Evolutionary conservation across 2,797 vertebrate species (phyloP).

Genomic region (Notolepis coatsorum): DNA sequence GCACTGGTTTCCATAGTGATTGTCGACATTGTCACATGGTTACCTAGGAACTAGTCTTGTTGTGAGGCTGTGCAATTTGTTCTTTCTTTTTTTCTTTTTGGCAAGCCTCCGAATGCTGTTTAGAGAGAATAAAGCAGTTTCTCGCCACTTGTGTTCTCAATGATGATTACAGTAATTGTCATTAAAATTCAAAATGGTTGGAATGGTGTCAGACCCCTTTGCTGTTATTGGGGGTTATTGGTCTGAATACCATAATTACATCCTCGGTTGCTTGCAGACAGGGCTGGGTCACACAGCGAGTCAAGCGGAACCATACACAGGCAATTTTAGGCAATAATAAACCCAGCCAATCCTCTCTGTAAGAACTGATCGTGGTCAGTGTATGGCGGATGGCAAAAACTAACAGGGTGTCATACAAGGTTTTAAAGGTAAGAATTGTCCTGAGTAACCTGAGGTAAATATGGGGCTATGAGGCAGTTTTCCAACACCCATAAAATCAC

Average conservation of each 20-base stretch:
- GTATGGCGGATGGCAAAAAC: constrained; percentile 9
- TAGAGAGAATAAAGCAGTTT: constrained; percentile 29
- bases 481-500: constrained; percentile 38
- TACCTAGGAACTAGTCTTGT: constrained; percentile 73
- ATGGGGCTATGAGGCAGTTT: constrained; percentile 31
- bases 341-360: not conserved
- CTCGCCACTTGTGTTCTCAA: constrained; percentile 24
- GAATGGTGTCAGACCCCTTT: not conserved
- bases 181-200: constrained; percentile 12
- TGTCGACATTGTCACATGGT: constrained; percentile 74
- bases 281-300: constrained; percentile 30
- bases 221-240: not conserved
- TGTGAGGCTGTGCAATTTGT: constrained; percentile 56
- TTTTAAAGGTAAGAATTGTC: constrained; percentile 27
- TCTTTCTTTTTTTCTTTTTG: constrained; percentile 68
- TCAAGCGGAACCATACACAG: constrained; percentile 34
- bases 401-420: constrained; percentile 10
- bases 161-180: not conserved
- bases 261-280: not conserved
- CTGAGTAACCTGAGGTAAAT: constrained; percentile 29
- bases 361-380: constrained; percentile 9
- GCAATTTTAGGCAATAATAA: too few species aligned
- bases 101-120: constrained; percentile 39
- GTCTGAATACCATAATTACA: constrained; percentile 9
- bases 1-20: constrained; percentile 78